These are phyloP conservation scores for Mizuhopecten yessoensis DNA, from an alignment of 1,140 invertebrate species.

Conservation along the genomic window DNA sequence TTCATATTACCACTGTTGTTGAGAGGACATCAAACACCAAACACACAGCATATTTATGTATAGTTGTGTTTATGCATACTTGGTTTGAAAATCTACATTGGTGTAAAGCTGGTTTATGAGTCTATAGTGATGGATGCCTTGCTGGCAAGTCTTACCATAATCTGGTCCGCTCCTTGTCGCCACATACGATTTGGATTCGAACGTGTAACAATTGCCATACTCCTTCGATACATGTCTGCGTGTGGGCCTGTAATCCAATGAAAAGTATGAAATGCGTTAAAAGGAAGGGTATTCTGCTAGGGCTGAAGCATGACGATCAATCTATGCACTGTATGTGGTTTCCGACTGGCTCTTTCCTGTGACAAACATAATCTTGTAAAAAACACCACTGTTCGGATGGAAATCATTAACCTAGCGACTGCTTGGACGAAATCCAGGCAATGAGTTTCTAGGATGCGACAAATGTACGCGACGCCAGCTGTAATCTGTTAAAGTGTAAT, in stretches of 20 bases:
- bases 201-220: background rate
- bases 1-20: no score
- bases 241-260: background rate
- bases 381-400: background rate
- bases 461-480: background rate
- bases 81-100: background rate
- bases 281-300: background rate
- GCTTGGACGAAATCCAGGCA: background rate
- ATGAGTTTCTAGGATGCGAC: background rate
- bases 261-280: background rate
- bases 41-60: no score
- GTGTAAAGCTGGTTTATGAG: background rate
- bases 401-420: background rate
- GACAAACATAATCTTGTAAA: background rate
- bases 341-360: background rate
- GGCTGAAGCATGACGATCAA: background rate
- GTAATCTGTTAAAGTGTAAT: background rate
- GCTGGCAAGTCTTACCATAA: background rate
- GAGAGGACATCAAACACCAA: no score
- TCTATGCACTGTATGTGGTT: background rate
- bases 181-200: background rate
- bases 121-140: background rate
- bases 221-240: background rate
- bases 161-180: background rate
- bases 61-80: no score